These are phyloP conservation scores for Falco berigora DNA, from an alignment of 2,797 vertebrate genomes.

Conservation along the genomic window DNA sequence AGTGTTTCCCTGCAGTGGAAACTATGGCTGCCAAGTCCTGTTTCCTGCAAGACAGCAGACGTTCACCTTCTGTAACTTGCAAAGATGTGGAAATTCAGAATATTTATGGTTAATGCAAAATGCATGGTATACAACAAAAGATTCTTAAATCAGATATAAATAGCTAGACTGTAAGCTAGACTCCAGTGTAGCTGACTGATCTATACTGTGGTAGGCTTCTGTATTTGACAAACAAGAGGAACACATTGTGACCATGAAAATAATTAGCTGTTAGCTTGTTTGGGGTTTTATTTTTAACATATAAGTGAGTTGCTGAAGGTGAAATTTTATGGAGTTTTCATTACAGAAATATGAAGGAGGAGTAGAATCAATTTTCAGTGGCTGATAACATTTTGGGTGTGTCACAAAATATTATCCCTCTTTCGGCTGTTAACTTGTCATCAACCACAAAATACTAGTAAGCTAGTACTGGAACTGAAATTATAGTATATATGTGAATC, in stretches of 20 bases:
- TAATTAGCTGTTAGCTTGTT: neutral
- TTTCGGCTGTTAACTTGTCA: neutral
- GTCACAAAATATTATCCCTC: neutral
- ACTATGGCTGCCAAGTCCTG: neutral
- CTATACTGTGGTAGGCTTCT: neutral
- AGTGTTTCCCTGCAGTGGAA: neutral
- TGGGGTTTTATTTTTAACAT: neutral
- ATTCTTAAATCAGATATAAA: neutral
- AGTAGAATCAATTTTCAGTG: neutral
- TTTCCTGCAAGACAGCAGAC: neutral
- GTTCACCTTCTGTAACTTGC: neutral
- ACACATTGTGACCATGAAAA: neutral
- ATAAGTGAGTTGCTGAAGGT: neutral
- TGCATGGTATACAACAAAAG: neutral
- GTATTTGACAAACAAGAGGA: neutral
- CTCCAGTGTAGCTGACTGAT: neutral
- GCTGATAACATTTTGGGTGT: neutral
- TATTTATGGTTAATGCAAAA: neutral
- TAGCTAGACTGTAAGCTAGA: neutral
- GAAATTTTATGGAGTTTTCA: neutral
- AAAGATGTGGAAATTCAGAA: neutral
- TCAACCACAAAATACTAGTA: neutral
- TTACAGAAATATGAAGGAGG: neutral
- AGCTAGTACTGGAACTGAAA: neutral
- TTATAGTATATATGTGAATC: neutral